These are phyloP conservation scores for Psylliodes chrysocephalus DNA, from an alignment of 2,888 invertebrate species.

Conservation along the genomic window DNA sequence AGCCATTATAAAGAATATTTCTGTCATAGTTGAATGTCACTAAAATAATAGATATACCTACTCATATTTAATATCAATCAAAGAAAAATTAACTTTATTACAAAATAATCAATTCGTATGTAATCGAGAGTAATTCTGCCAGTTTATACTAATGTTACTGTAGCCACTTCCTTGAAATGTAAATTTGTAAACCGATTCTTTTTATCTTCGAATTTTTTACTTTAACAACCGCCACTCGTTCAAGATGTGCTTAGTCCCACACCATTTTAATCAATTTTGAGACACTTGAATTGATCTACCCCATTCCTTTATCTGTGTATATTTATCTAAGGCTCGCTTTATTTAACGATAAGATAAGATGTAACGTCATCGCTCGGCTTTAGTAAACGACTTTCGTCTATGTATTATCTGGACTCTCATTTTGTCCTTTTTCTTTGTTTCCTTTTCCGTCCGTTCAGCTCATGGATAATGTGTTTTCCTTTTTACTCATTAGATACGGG, in stretches of 20 bases:
- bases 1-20: no score
- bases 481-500: conserved; percentile 60
- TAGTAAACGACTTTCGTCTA: conserved; percentile 57
- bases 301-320: conserved; percentile 59
- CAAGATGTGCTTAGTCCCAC: conserved; percentile 59
- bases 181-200: no score
- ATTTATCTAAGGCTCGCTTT: conserved; percentile 64
- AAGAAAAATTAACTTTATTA: no score
- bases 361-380: conserved; percentile 55
- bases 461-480: conserved; percentile 52
- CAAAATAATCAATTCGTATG: no score
- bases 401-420: conserved; percentile 51
- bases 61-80: no score
- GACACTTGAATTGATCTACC: conserved; percentile 62
- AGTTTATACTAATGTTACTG: no score
- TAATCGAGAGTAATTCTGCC: no score
- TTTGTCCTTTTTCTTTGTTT: conserved; percentile 51
- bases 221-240: no score
- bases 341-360: conserved; percentile 60
- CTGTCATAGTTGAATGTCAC: no score
- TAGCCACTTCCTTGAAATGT: no score
- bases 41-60: no score
- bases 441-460: conserved; percentile 54
- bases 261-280: conserved; percentile 64
- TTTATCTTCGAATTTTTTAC: no score